Percentiles rank a stretch among this genome's conserved stretches.
Conservation (phyloP, 2,797 vertebrate genomes). For the Gallinago nigripennis region DNA sequence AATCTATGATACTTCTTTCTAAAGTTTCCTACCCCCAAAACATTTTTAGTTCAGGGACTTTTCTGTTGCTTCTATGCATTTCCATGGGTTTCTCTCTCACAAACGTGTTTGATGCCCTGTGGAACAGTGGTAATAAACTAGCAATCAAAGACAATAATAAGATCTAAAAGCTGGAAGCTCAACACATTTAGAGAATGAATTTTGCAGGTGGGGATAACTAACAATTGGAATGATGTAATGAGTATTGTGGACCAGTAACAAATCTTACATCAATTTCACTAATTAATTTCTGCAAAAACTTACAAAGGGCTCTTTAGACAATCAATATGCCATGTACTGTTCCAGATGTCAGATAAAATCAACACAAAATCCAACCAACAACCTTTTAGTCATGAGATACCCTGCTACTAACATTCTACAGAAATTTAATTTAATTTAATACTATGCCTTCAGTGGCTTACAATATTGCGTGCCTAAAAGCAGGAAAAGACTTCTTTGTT, state of each 20-base stretch:
- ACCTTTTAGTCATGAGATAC: neutral
- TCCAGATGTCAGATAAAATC: neutral
- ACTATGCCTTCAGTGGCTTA: neutral
- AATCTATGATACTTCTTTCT: neutral
- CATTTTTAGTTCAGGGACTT: neutral
- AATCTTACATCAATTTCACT: neutral
- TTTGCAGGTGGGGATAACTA: neutral
- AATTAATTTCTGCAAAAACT: neutral
- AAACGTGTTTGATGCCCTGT: accelerated
- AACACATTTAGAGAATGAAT: neutral
- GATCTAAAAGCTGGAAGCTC: neutral
- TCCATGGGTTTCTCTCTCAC: neutral
- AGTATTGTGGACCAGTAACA: neutral
- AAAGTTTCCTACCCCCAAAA: neutral
- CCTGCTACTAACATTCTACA: neutral
- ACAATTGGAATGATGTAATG: neutral
- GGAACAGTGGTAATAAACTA: neutral
- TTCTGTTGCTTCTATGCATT: neutral
- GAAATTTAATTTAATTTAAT: neutral
- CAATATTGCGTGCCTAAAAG: neutral
- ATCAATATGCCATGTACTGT: neutral
- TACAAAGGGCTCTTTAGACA: neutral
- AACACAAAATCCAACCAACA: neutral
- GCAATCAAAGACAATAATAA: neutral
- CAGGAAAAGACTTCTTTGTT: neutral